phyloP scores from a whole-genome alignment of 2,797 vertebrate species.

The Odontamblyopus lacepedii region DNA sequence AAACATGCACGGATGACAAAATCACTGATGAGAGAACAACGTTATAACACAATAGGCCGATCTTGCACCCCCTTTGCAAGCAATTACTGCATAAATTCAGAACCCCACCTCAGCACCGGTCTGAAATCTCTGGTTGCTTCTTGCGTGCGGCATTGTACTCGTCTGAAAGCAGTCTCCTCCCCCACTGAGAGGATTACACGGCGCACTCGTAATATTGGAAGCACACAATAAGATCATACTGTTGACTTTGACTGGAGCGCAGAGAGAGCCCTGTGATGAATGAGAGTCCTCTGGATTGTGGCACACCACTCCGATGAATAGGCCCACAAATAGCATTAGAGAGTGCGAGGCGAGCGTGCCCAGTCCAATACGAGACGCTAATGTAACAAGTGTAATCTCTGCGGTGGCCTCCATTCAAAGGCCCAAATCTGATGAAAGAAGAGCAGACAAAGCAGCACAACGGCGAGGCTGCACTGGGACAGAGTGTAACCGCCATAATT shows the following conservation, averaged over 20 bases:
- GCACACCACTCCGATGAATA: slow-evolving; percentile 74
- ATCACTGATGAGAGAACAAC: too few relatives aligned
- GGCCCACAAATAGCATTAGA: slow-evolving; percentile 69
- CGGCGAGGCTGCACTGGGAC: background rate
- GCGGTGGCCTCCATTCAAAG: slow-evolving; percentile 38
- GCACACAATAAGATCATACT: slow-evolving; percentile 73
- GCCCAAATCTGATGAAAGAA: slow-evolving; percentile 12
- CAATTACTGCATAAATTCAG: background rate
- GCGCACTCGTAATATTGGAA: slow-evolving; percentile 71
- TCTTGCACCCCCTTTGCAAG: background rate
- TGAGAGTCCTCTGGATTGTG: slow-evolving; percentile 79
- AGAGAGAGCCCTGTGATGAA: slow-evolving; percentile 77
- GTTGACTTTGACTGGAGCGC: slow-evolving; percentile 63
- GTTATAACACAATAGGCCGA: too few relatives aligned
- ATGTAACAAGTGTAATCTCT: slow-evolving; percentile 40
- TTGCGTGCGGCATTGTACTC: background rate
- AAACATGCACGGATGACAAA: too few relatives aligned
- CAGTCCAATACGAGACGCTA: slow-evolving; percentile 63
- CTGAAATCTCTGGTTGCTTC: background rate
- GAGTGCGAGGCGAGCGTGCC: slow-evolving; percentile 40
- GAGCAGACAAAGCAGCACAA: slow-evolving; percentile 8
- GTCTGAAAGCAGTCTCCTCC: slow-evolving; percentile 55
- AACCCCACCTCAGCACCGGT: background rate
- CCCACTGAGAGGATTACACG: slow-evolving; percentile 66
- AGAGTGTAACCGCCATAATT: background rate